These are phyloP conservation scores for Conus betulinus DNA, from an alignment of 1,140 invertebrate species.

Conservation along the genomic window DNA sequence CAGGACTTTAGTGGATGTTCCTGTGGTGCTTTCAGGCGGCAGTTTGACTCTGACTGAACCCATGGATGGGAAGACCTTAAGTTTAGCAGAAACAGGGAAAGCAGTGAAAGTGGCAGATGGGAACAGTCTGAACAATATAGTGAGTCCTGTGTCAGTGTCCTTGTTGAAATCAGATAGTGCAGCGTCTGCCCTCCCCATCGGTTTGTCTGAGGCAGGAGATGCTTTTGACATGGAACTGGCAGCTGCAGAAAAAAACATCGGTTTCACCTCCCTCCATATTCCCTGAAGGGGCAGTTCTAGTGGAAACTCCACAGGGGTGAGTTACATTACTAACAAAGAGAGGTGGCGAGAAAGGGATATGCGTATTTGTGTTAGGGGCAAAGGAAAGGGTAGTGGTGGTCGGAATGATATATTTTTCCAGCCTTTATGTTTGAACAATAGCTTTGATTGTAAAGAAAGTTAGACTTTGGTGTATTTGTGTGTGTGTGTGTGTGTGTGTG, in stretches of 20 bases:
- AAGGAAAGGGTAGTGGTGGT: background rate
- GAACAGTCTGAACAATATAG: background rate
- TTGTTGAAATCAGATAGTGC: background rate
- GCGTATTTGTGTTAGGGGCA: background rate
- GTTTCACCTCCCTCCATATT: slow-evolving; percentile 1
- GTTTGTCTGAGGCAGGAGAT: slow-evolving; percentile 4
- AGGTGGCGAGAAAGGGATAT: background rate
- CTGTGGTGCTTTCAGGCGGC: background rate
- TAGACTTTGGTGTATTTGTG: no score
- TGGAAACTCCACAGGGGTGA: slow-evolving; percentile 42
- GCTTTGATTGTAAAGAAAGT: no score
- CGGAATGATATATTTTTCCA: no score
- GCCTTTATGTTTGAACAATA: no score
- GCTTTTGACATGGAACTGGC: background rate
- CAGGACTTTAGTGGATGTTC: background rate
- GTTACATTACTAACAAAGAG: background rate
- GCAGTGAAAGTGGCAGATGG: background rate
- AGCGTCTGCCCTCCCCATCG: slow-evolving; percentile 9
- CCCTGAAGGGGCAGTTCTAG: slow-evolving; percentile 25
- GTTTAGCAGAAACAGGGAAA: background rate
- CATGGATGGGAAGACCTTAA: background rate
- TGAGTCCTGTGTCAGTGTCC: background rate
- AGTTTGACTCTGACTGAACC: background rate
- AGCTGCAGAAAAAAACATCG: slow-evolving; percentile 13
- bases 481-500: no score